These are phyloP conservation scores for Crocodylus rhombifer DNA, from an alignment of 2,797 vertebrate genomes.

Conservation along the genomic window DNA sequence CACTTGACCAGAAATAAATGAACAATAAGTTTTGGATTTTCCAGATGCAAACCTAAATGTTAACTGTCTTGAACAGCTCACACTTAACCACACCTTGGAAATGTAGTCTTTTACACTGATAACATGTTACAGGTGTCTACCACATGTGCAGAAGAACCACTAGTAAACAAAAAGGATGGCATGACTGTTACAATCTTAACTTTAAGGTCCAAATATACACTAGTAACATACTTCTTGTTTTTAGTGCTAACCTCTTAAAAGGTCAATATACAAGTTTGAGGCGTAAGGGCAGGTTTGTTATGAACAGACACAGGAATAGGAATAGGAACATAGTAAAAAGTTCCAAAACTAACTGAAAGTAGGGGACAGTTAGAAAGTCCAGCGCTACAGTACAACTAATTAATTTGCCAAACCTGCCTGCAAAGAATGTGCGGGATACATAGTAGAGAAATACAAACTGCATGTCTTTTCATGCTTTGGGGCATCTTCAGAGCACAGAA, in stretches of 20 bases:
- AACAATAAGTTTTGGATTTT: constrained; percentile 73
- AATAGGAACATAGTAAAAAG: background rate
- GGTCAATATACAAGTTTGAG: background rate
- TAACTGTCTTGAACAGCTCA: constrained; percentile 70
- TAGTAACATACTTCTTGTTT: constrained; percentile 18
- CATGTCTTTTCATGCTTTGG: background rate
- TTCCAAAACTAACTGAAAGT: background rate
- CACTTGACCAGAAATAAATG: constrained; percentile 56
- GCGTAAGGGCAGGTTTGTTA: background rate
- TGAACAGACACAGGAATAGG: background rate
- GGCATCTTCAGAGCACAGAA: background rate
- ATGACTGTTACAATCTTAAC: constrained; percentile 46
- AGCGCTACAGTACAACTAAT: background rate
- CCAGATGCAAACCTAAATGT: constrained; percentile 57
- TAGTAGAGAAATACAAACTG: background rate
- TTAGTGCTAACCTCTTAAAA: constrained; percentile 19
- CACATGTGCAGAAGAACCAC: constrained; percentile 74
- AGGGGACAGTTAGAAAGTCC: background rate
- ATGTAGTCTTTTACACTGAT: constrained; percentile 42
- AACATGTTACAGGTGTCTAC: constrained; percentile 70
- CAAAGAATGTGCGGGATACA: accelerated
- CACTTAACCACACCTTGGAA: constrained; percentile 74
- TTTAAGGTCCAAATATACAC: background rate
- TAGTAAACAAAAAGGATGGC: constrained; percentile 68
- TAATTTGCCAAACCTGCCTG: background rate